Evolutionary conservation across 35 echinoderm and acorn worm species (phyloP), one percentile per base, ranked within the genome.

Genomic region (Ophiothrix spiculata): DNA sequence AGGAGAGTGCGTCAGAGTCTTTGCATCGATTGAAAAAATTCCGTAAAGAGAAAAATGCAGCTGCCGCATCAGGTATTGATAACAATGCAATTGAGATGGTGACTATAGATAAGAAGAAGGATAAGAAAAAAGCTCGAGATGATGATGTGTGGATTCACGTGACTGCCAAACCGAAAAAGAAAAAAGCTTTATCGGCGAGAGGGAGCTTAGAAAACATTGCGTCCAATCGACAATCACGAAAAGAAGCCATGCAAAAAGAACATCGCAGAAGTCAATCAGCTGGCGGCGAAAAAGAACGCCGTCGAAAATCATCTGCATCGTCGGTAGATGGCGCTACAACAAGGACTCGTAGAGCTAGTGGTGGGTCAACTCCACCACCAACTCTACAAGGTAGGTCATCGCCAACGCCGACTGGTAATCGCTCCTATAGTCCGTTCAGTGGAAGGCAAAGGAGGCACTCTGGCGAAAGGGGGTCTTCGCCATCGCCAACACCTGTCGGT

Each of bases 1-100:
- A 69, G 17, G 83, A 93, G 64, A 90, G 88, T 54, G 92, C 92
- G 64, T 79, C 80, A 38, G 92, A 90, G 31, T 81, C 84, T 29
- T 42, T 94, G 16, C 78, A 83, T 0, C 86, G 77, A 75, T 80
- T 94, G 39, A 94, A 88, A 36, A 54, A 33, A 35, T 84, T 77
- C 40, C 80, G 83, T 15, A 84, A 46, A 32, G 41, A 77, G 39
- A 38, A 31, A 23, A 86, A 93, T 29, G 32, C 69, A 3, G 77
- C 60, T 2, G 8, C 60, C 1, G 8, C 60, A 10, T 69, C 60
- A 4, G 8, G 10, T 2, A 69, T 28, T 69, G 60, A 69, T 69
- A n/a, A 1, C 17, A 28, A 69, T 69, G 29, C 16, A 4, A 69
- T 69, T 12, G 60, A 69, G 60, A 69, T 69, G 60, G 60, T 69